phyloP scores from a whole-genome alignment of 2,888 invertebrate genomes.

The Dugesia japonica region DNA sequence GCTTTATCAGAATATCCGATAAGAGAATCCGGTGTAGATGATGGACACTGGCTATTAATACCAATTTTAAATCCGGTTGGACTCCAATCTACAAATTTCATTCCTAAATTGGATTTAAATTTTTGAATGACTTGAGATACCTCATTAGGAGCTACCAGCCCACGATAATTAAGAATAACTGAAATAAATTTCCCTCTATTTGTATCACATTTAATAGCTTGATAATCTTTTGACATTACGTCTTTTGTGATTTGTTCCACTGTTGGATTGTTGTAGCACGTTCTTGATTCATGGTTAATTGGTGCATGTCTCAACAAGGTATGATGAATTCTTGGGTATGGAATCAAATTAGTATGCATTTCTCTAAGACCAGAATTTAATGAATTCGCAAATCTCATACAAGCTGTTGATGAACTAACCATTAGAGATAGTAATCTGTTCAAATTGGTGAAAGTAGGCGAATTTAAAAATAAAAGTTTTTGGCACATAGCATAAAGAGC shows the following conservation, averaged over 20 bases:
- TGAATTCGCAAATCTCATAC: conserved; percentile 21
- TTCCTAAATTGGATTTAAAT: conserved; percentile 39
- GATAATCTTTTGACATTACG: not conserved
- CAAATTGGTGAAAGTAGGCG: conserved; percentile 31
- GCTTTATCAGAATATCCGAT: conserved; percentile 51
- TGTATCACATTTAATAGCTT: conserved; percentile 8
- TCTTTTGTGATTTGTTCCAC: conserved; percentile 28
- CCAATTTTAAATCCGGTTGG: conserved; percentile 55
- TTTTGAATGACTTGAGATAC: not conserved
- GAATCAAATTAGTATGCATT: conserved; percentile 35
- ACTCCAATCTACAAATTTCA: conserved; percentile 46
- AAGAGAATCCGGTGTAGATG: conserved; percentile 73
- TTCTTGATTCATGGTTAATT: not conserved
- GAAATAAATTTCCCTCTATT: conserved; percentile 24
- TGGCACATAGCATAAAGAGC: conserved; percentile 32
- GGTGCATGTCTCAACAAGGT: conserved; percentile 32
- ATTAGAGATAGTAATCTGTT: conserved; percentile 35
- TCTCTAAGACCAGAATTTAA: conserved; percentile 32
- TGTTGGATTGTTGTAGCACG: conserved; percentile 15
- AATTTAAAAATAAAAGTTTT: conserved; percentile 24
- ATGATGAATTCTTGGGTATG: conserved; percentile 36
- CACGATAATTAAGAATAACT: conserved; percentile 17
- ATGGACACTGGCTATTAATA: conserved; percentile 61
- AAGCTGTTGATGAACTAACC: conserved; percentile 25
- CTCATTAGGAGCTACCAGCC: conserved; percentile 1